Conservation (phyloP, 2,113 vertebrate species). For the Halichoerus grypus region DNA sequence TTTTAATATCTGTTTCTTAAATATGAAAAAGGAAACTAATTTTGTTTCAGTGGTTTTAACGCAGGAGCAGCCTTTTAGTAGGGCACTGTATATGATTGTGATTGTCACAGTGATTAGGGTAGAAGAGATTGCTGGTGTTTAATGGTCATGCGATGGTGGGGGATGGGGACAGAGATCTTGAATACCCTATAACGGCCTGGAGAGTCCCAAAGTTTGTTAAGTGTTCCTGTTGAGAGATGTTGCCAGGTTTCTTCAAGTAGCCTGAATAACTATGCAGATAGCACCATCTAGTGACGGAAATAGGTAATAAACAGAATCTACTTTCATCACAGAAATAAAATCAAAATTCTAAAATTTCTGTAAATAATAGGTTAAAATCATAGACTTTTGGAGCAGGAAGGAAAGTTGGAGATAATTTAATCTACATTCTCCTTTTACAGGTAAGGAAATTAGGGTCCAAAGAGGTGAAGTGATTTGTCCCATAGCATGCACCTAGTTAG, state of each 20-base stretch:
- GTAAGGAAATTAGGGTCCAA: neutral
- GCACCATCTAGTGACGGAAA: slow-evolving; percentile 88
- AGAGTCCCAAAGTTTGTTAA: neutral
- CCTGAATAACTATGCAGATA: slow-evolving; percentile 74
- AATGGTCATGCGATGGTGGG: neutral
- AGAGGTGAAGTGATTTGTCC: neutral
- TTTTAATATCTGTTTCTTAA: slow-evolving; percentile 51
- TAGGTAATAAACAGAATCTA: slow-evolving; percentile 12
- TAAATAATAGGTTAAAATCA: neutral
- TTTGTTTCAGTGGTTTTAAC: slow-evolving; percentile 65
- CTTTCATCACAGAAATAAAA: neutral
- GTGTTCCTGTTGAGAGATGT: neutral
- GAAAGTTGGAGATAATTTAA: slow-evolving; percentile 5
- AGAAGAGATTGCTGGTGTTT: neutral
- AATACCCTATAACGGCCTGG: neutral
- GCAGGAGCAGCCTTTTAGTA: neutral
- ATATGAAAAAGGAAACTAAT: neutral
- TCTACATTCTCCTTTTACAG: neutral
- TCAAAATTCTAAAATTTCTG: slow-evolving; percentile 5
- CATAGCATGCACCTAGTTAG: neutral
- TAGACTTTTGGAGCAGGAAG: neutral
- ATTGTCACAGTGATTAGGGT: neutral
- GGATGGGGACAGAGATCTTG: neutral
- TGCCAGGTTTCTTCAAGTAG: neutral
- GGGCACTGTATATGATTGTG: neutral